Evolutionary conservation across 2,113 vertebrate species (phyloP).

Genomic region (Mesoclemmys tuberculata): DNA sequence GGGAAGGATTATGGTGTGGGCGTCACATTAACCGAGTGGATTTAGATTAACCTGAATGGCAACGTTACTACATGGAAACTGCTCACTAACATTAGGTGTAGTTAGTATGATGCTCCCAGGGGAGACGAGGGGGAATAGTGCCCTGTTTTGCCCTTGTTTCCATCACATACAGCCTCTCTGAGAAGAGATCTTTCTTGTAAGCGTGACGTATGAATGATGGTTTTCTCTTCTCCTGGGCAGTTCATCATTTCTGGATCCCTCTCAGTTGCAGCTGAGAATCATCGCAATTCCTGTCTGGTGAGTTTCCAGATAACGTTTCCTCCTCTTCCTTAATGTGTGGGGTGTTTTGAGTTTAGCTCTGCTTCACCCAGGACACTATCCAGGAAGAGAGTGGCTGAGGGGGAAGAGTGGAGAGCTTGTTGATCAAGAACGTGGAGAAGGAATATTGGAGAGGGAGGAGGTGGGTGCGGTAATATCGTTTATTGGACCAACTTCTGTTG

Average conservation of each 20-base stretch:
- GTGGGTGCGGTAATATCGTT: neutral
- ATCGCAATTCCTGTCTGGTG: neutral
- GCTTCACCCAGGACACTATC: neutral
- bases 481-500: neutral
- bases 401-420: neutral
- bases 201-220: neutral
- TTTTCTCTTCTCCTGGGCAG: neutral
- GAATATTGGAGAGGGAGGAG: neutral
- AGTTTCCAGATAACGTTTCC: neutral
- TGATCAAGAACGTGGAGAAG: neutral
- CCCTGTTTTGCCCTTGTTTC: neutral
- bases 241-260: slow-evolving; percentile 3
- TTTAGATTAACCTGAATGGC: neutral
- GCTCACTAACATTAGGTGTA: neutral
- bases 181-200: neutral
- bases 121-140: neutral
- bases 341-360: neutral
- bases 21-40: neutral
- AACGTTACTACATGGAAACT: neutral
- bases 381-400: neutral
- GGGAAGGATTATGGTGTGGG: neutral
- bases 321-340: neutral
- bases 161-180: neutral
- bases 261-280: neutral
- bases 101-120: neutral